Evolutionary conservation across 2,797 vertebrate species (phyloP).

Genomic region (Lepilemur ruficaudatus): DNA sequence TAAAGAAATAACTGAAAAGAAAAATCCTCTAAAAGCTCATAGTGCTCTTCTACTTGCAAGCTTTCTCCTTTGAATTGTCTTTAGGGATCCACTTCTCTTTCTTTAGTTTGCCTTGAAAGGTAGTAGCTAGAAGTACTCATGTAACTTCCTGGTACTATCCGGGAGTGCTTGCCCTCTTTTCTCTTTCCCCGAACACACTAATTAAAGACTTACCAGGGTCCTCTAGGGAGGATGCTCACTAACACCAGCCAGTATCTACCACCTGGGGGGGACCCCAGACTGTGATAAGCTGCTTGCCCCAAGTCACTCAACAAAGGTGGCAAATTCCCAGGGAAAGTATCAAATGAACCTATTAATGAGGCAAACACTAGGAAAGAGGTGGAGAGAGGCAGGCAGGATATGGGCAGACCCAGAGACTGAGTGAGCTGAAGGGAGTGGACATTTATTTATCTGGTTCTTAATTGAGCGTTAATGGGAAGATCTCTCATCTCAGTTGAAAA

Average conservation of each 20-base stretch:
- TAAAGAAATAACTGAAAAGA: not conserved
- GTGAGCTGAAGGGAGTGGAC: slow-evolving; percentile 72
- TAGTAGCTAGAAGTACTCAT: slow-evolving; percentile 86
- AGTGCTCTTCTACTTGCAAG: not conserved
- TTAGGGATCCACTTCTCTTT: slow-evolving; percentile 64
- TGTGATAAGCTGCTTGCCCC: slow-evolving; percentile 81
- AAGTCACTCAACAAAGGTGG: slow-evolving; percentile 80
- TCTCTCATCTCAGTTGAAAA: not conserved
- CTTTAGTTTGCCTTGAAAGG: slow-evolving; percentile 90
- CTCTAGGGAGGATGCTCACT: slow-evolving; percentile 84
- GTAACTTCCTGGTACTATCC: slow-evolving; percentile 86
- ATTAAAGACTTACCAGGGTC: slow-evolving; percentile 89
- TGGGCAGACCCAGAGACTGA: slow-evolving; percentile 73
- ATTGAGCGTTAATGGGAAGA: slow-evolving; percentile 55
- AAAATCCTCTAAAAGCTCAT: not conserved
- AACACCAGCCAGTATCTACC: slow-evolving; percentile 78
- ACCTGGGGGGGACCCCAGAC: slow-evolving; percentile 77
- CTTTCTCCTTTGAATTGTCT: slow-evolving; percentile 71
- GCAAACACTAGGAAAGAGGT: slow-evolving; percentile 64
- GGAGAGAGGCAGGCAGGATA: not conserved
- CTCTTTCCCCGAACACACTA: slow-evolving; percentile 87
- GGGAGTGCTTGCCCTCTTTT: slow-evolving; percentile 87
- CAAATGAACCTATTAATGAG: slow-evolving; percentile 85
- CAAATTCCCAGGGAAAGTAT: slow-evolving; percentile 86
- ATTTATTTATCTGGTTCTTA: slow-evolving; percentile 75